A percentile compares a stretch with the other conserved stretches of the same genome.
phyloP scores from a whole-genome alignment of 1,140 invertebrate species.

The Ganaspis sp. region DNA sequence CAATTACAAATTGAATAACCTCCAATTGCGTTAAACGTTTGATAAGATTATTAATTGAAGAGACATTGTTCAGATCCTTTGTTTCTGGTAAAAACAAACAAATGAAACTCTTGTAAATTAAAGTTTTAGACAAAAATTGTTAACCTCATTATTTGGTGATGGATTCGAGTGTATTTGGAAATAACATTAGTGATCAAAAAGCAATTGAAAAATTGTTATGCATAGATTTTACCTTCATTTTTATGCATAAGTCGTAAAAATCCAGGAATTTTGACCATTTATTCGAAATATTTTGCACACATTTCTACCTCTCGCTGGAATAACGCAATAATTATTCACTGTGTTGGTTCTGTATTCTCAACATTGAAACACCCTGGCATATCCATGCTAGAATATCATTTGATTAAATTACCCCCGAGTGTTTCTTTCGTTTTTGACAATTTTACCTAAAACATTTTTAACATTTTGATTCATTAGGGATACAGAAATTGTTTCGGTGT shows the following conservation, averaged over 20 bases:
- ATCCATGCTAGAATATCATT: background rate
- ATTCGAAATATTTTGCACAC: background rate
- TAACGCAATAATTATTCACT: conserved; percentile 8
- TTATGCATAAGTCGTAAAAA: conserved; percentile 2
- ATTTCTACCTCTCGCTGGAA: background rate
- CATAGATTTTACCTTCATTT: conserved; percentile 12
- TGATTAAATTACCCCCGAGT: too few species aligned
- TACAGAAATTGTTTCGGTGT: too few species aligned
- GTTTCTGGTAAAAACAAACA: too few species aligned
- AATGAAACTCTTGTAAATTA: too few species aligned
- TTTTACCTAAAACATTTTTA: too few species aligned
- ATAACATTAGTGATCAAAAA: background rate
- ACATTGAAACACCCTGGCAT: background rate
- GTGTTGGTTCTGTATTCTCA: background rate
- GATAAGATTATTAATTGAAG: too few species aligned
- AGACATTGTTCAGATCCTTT: too few species aligned
- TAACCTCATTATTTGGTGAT: background rate
- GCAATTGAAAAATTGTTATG: conserved; percentile 1
- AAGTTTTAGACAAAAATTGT: too few species aligned
- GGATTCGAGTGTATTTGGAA: background rate
- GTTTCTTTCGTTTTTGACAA: too few species aligned
- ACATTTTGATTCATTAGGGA: too few species aligned
- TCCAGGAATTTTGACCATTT: background rate
- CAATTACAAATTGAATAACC: too few species aligned
- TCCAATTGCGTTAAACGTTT: too few species aligned